Evolutionary conservation across 1,140 invertebrate species (phyloP), one percentile per base, ranked within the genome.

Genomic region (Pteromalus puparum): DNA sequence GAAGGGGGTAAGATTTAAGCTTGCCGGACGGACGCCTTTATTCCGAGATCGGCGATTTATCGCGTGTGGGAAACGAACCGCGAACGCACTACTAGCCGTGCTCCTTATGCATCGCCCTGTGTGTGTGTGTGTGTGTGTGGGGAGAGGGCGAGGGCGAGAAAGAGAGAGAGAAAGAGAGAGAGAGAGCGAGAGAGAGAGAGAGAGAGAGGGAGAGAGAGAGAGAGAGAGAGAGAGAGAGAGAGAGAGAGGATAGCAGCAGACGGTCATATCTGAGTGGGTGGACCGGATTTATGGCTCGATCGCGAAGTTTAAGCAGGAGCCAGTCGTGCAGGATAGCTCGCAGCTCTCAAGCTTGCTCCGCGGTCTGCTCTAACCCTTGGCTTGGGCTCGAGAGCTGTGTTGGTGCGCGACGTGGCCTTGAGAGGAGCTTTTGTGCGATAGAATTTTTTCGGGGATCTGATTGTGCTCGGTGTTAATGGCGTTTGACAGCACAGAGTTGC

Each of bases 41-140:
- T 83, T 76, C 81, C 76, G 61, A 83, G 24, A 83, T 83, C 74
- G 68, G 48, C 53, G 81, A 83, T 83, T 83, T 83, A 83, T 83
- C 53, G 81, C 61, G 34, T 12, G 3, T 13, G 13, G 21, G 42
- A 81, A 75, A 48, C 38, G 70, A 65, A 82, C 72, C 72, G 18
- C 26, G 28, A 81, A 81, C 46, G 3, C 61, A 24, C 68, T 38
- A 48, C 13, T 46, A 6, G 53, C 53, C 21, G 21, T 15, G 21
- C 53, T 61, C 21, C 53, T 61, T 61, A n/a, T 61, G 46, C n/a
- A 74, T 82, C 38, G 38, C 26, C 72, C 61, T 65, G 38, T 10
- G 38, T 42, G 38, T 42, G 10, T 7, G 38, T 38, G 38, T 38
- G 38, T 38, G 38, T 38, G 38, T 38, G 9, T 38, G 9, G 2